Conservation (phyloP, 1,140 invertebrate species). For the Drosophila kohkoa region DNA sequence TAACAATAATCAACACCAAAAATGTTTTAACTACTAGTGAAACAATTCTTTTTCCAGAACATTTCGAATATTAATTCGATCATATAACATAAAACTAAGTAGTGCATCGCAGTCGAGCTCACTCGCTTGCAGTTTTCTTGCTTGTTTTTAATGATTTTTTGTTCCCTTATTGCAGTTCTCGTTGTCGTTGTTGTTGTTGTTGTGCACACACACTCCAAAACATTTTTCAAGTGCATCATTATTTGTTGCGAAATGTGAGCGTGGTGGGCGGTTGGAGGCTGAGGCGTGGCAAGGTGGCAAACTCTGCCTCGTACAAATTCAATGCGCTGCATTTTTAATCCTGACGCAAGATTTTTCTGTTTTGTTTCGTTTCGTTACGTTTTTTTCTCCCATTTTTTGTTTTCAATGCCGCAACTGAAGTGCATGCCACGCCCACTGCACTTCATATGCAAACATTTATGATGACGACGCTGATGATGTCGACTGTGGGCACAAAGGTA, state of each 20-base stretch:
- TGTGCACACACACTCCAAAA: slow-evolving; percentile 52
- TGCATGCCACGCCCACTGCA: slow-evolving; percentile 71
- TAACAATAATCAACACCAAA: too few species aligned
- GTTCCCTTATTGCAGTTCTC: slow-evolving; percentile 38
- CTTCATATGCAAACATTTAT: slow-evolving; percentile 81
- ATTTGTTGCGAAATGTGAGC: slow-evolving; percentile 74
- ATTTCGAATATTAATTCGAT: too few species aligned
- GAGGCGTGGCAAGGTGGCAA: slow-evolving; percentile 20
- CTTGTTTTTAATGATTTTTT: slow-evolving; percentile 71
- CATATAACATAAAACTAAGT: too few species aligned
- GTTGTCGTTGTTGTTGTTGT: slow-evolving; percentile 50
- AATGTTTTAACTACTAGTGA: too few species aligned
- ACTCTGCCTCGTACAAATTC: slow-evolving; percentile 64
- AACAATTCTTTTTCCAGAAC: too few species aligned
- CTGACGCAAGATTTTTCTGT: slow-evolving; percentile 71
- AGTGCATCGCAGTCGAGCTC: not conserved
- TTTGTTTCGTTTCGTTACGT: not conserved
- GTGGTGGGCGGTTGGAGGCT: not conserved
- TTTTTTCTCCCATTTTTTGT: slow-evolving; percentile 10
- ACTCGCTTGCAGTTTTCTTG: not conserved
- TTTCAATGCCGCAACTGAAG: slow-evolving; percentile 80
- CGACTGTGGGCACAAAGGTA: slow-evolving; percentile 68
- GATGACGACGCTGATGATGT: slow-evolving; percentile 46
- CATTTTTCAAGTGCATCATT: slow-evolving; percentile 82
- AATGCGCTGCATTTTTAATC: slow-evolving; percentile 83